These are phyloP conservation scores for Oreochromis grahami DNA, from an alignment of 2,797 vertebrate genomes.

Conservation along the genomic window DNA sequence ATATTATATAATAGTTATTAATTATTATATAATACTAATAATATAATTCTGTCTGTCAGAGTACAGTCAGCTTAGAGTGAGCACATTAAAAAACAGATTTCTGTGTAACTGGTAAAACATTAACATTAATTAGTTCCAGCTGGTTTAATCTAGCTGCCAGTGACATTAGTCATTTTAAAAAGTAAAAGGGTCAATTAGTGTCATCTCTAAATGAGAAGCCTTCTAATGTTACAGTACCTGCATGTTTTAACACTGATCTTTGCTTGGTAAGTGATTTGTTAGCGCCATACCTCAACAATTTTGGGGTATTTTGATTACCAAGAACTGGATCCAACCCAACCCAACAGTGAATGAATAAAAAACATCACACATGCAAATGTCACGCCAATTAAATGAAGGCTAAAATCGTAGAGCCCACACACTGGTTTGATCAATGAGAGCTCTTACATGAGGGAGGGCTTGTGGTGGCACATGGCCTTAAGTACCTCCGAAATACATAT, in stretches of 20 bases:
- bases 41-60: neutral
- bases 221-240: neutral
- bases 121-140: neutral
- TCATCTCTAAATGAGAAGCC: neutral
- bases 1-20: neutral
- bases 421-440: slow-evolving; percentile 8
- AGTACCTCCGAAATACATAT: slow-evolving; percentile 50
- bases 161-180: neutral
- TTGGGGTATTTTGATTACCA: neutral
- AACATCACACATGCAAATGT: neutral
- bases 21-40: neutral
- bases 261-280: neutral
- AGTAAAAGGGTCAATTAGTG: neutral
- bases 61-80: neutral
- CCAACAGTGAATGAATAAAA: neutral
- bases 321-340: neutral
- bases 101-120: neutral
- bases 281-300: neutral
- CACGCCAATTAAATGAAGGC: neutral
- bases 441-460: slow-evolving; percentile 1
- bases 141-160: neutral
- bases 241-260: neutral
- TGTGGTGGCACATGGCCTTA: slow-evolving; percentile 35
- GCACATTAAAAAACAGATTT: neutral
- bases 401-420: neutral